Base-by-base conservation (phyloP, 2,113 vertebrate genomes). In the Aphelocoma coerulescens region DNA sequence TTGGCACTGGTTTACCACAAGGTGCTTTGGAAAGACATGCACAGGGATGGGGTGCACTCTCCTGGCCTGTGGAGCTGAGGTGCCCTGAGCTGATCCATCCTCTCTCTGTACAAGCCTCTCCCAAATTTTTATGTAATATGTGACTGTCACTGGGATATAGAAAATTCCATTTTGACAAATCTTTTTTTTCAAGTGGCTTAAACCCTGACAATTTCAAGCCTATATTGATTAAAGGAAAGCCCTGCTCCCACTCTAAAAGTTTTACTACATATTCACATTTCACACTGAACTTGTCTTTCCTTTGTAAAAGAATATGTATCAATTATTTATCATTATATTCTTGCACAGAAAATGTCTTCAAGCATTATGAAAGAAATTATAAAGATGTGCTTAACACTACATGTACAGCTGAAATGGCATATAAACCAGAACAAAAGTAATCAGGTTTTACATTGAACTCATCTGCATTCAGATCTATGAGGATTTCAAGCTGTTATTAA, bases 1-100 rank as follows among this genome's bases (percentile, higher is more conserved):
- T 4, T 27, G 41, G 65, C 49, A 41, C 11, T 44, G 39, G 0
- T 33, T 76, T 30, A 23, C 9, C 6, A 3, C 18, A 27, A 9
- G 41, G 33, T 13, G 20, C 35, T 28, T 41, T 43, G 44, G 33
- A 20, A 16, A 3, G 13, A 22, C 1, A 0, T 3, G 13, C 11
- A 2, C 5, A 16, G 35, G 30, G 27, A 16, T 10, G 27, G 8
- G 37, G 46, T 79, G 27, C 8, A 26, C 41, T 35, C 15, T 54
- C 41, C 46, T 7, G 46, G 13, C 6, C 44, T 14, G 9, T 4
- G 23, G 15, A 81, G 41, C 17, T 28, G 41, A 59, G 61, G 5
- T 65, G 18, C 1, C 2, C 58, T 20, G 27, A 85, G 54, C 35
- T 74, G 46, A 46, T 17, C 61, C 41, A 15, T 15, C 4, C 44